These are phyloP conservation scores for Antechinus flavipes DNA, from an alignment of 2,113 vertebrate species.

Conservation along the genomic window DNA sequence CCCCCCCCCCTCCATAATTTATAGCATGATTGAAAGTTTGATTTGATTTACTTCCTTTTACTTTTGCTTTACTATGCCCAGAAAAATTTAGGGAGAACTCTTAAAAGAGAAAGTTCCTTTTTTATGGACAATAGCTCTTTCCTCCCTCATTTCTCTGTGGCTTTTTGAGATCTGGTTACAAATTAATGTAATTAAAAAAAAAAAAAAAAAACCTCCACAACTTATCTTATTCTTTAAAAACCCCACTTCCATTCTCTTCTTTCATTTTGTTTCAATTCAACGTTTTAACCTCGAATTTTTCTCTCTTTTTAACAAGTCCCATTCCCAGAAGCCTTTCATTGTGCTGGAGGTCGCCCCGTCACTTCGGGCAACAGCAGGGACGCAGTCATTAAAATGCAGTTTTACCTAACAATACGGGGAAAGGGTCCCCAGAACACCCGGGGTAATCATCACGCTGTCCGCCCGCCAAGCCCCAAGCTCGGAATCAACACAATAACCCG, in stretches of 20 bases:
- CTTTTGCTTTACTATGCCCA: neutral
- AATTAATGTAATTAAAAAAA: neutral
- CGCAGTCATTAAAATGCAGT: conserved; percentile 81
- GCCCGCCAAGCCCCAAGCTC: conserved; percentile 4
- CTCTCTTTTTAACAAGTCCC: conserved; percentile 66
- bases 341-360: conserved; percentile 77
- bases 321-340: conserved; percentile 75
- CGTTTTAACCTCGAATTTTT: conserved; percentile 67
- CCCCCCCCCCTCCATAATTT: neutral
- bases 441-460: neutral
- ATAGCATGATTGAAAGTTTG: conserved; percentile 57
- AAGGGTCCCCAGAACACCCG: conserved; percentile 27
- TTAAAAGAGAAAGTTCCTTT: conserved; percentile 52
- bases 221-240: conserved; percentile 15
- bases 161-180: conserved; percentile 37
- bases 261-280: conserved; percentile 49
- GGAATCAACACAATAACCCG: conserved; percentile 10
- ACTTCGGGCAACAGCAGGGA: conserved; percentile 74
- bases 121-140: neutral
- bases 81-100: neutral
- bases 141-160: neutral
- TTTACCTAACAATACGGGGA: conserved; percentile 77
- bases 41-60: neutral
- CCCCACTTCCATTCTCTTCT: conserved; percentile 17
- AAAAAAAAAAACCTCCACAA: neutral